These are phyloP conservation scores for Oscheius onirici DNA, from an alignment of 2,888 invertebrate genomes.

Conservation along the genomic window DNA sequence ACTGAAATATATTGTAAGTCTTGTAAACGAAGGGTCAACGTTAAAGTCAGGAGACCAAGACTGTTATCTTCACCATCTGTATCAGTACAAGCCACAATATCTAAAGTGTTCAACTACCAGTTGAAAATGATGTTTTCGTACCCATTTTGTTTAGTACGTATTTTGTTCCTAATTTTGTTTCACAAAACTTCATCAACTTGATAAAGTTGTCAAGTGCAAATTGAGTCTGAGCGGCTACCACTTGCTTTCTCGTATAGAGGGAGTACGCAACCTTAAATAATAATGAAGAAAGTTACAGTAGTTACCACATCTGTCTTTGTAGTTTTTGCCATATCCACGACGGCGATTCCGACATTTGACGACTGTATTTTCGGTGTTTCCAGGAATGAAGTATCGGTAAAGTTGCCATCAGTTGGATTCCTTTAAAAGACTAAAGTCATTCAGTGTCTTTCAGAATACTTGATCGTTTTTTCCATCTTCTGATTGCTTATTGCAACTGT, in stretches of 20 bases:
- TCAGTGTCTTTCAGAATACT: not conserved
- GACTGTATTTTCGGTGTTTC: constrained; percentile 82
- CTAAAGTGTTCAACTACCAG: constrained; percentile 74
- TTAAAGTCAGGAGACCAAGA: no score
- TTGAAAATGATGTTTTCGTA: no score
- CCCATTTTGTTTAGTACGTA: constrained; percentile 91
- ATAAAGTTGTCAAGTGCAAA: constrained; percentile 77
- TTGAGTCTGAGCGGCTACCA: constrained; percentile 79
- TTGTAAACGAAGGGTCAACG: not conserved
- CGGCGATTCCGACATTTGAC: constrained; percentile 86
- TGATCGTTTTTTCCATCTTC: constrained; percentile 6
- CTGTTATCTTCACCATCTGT: not conserved
- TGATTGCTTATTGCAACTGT: constrained; percentile 56
- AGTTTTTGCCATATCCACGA: constrained; percentile 83
- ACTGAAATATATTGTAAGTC: constrained; percentile 25
- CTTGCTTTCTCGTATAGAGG: constrained; percentile 75
- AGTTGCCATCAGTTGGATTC: constrained; percentile 72
- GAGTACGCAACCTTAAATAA: constrained; percentile 72
- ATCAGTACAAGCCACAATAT: constrained; percentile 82
- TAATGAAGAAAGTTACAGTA: no score
- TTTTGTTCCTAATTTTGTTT: constrained; percentile 83
- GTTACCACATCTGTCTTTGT: constrained; percentile 78
- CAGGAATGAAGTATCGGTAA: constrained; percentile 79
- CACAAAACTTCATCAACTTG: constrained; percentile 74
- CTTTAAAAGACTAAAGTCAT: not conserved